phyloP scores from a whole-genome alignment of 2,888 invertebrate genomes.

The Oegoconia quadripuncta region DNA sequence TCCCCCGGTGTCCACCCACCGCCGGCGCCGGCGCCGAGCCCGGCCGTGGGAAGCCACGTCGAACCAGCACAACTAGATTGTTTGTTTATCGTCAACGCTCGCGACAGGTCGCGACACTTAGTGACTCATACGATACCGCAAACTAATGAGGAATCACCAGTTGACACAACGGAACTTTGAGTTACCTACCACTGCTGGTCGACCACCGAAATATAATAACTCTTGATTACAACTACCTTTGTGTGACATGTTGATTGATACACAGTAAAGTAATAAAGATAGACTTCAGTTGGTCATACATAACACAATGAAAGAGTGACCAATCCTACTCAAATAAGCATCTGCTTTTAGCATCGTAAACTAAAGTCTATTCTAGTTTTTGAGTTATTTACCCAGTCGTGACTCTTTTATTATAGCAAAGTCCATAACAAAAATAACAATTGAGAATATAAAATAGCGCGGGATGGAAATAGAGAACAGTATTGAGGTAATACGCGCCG shows the following conservation, averaged over 20 bases:
- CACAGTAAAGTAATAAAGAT: no score
- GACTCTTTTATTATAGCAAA: conserved; percentile 18
- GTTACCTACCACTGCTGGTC: neutral
- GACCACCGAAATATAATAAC: neutral
- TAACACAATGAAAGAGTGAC: no score
- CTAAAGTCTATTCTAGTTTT: conserved; percentile 3
- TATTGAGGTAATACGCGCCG: conserved; percentile 59
- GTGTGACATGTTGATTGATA: neutral
- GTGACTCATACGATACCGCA: conserved; percentile 15
- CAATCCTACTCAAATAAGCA: no score
- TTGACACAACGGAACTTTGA: conserved; percentile 6
- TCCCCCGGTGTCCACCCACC: conserved; percentile 24
- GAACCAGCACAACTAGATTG: neutral
- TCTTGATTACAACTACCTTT: neutral
- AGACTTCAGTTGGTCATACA: no score
- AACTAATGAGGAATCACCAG: conserved; percentile 5
- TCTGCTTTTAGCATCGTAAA: no score
- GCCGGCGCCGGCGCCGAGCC: conserved; percentile 14
- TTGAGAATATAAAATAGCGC: conserved; percentile 50
- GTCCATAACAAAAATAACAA: conserved; percentile 39
- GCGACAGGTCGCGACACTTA: conserved; percentile 9
- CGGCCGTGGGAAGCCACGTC: conserved; percentile 27
- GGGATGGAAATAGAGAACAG: conserved; percentile 63
- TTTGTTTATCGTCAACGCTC: conserved; percentile 10
- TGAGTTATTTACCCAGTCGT: conserved; percentile 12